A percentile compares a stretch with the other conserved stretches of the same genome.
These are phyloP conservation scores for Nannospalax galili DNA, from an alignment of 2,113 vertebrate genomes.

Conservation along the genomic window DNA sequence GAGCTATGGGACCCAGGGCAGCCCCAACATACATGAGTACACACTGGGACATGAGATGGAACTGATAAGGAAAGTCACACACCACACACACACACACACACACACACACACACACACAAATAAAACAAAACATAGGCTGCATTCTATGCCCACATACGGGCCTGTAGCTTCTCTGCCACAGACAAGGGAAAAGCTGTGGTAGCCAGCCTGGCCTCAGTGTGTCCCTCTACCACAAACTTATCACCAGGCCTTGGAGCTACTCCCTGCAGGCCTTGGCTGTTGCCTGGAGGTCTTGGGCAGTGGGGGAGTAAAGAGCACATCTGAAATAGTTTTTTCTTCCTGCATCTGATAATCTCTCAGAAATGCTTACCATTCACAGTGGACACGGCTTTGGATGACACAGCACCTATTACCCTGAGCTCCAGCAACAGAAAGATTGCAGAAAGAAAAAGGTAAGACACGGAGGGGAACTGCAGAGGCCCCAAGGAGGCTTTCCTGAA, in stretches of 20 bases:
- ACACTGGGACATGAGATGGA: background rate
- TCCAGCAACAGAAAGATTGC: background rate
- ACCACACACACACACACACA: too few species aligned
- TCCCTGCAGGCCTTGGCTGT: background rate
- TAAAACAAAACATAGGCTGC: background rate
- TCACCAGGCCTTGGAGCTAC: background rate
- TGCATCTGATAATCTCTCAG: background rate
- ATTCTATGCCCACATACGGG: rapidly evolving
- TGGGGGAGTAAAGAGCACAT: background rate
- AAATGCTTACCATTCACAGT: background rate
- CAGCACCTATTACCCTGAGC: background rate
- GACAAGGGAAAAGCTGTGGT: too few species aligned
- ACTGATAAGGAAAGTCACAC: background rate
- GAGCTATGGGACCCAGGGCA: background rate
- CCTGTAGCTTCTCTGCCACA: background rate
- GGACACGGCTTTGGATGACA: background rate
- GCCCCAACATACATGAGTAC: background rate
- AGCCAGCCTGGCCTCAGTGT: background rate
- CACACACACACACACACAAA: too few species aligned
- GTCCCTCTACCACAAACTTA: background rate
- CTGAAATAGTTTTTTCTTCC: background rate
- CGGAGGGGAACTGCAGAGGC: background rate
- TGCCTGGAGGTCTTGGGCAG: background rate
- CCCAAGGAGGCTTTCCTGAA: background rate
- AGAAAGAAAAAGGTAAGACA: background rate